Percentiles rank a stretch among this genome's conserved stretches.
These are phyloP conservation scores for Poecile montanus DNA, from an alignment of 2,797 vertebrate genomes.

Conservation along the genomic window DNA sequence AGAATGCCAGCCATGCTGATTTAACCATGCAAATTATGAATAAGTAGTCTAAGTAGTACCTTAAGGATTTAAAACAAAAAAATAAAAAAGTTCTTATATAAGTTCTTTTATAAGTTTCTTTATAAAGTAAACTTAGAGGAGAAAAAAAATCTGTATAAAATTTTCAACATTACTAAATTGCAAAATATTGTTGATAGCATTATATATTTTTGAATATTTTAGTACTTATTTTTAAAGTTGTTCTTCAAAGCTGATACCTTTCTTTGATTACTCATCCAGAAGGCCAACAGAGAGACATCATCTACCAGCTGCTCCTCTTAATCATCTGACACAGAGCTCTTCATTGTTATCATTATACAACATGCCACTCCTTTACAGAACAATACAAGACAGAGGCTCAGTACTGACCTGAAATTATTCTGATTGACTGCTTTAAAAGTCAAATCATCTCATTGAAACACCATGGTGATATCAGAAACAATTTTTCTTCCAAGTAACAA, in stretches of 20 bases:
- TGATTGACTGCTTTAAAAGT: neutral
- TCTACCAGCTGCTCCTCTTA: conserved; percentile 19
- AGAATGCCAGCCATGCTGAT: neutral
- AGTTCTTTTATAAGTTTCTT: neutral
- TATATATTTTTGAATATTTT: neutral
- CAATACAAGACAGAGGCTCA: neutral
- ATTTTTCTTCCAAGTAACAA: neutral
- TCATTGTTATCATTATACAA: neutral
- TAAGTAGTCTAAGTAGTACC: neutral
- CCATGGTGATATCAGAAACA: neutral
- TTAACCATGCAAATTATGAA: neutral
- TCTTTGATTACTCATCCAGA: conserved; percentile 15
- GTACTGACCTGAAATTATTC: neutral
- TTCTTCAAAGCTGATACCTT: neutral
- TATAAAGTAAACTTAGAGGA: neutral
- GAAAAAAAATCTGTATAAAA: neutral
- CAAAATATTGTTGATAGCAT: neutral
- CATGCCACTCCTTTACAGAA: neutral
- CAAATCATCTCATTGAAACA: neutral
- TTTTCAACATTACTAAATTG: neutral
- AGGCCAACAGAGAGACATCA: neutral
- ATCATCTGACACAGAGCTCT: neutral
- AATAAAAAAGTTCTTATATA: neutral
- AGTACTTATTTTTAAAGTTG: neutral
- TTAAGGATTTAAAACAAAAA: neutral